Evolutionary conservation across 2,888 invertebrate genomes (phyloP).

Genomic region (Xestobium rufovillosum): DNA sequence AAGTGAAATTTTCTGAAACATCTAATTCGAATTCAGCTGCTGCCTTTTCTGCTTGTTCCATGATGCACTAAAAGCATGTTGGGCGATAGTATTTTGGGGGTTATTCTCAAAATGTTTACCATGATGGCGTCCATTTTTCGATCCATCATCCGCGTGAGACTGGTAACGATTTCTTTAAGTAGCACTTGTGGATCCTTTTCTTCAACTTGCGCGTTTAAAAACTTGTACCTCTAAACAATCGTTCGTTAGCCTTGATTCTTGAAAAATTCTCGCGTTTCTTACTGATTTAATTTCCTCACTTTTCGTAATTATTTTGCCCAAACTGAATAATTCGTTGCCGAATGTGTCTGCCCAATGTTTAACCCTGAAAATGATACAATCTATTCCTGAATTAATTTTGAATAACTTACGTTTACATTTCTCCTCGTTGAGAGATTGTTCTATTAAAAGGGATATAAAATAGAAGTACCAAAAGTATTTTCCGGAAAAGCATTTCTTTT

Average conservation of each 20-base stretch:
- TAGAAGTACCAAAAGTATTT: too few relatives aligned
- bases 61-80: slow-evolving; percentile 60
- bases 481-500: too few relatives aligned
- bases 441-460: too few relatives aligned
- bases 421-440: slow-evolving; percentile 1
- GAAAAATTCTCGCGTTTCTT: slow-evolving; percentile 36
- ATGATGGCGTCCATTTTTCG: slow-evolving; percentile 85
- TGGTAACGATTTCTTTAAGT: slow-evolving; percentile 69
- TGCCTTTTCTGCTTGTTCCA: slow-evolving; percentile 62
- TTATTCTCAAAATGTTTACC: slow-evolving; percentile 42
- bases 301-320: slow-evolving; percentile 70
- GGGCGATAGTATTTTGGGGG: neutral
- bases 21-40: slow-evolving; percentile 60
- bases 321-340: slow-evolving; percentile 71
- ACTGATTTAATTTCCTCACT: slow-evolving; percentile 69
- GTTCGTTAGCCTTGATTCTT: slow-evolving; percentile 9
- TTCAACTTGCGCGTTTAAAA: slow-evolving; percentile 70
- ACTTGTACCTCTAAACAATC: slow-evolving; percentile 63
- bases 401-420: slow-evolving; percentile 6
- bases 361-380: slow-evolving; percentile 57
- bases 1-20: slow-evolving; percentile 48
- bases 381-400: too few relatives aligned
- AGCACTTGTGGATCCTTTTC: slow-evolving; percentile 72
- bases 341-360: slow-evolving; percentile 71
- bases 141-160: slow-evolving; percentile 77